These are phyloP conservation scores for Rhinichthys osculus DNA, from an alignment of 2,797 vertebrate species.

Conservation along the genomic window DNA sequence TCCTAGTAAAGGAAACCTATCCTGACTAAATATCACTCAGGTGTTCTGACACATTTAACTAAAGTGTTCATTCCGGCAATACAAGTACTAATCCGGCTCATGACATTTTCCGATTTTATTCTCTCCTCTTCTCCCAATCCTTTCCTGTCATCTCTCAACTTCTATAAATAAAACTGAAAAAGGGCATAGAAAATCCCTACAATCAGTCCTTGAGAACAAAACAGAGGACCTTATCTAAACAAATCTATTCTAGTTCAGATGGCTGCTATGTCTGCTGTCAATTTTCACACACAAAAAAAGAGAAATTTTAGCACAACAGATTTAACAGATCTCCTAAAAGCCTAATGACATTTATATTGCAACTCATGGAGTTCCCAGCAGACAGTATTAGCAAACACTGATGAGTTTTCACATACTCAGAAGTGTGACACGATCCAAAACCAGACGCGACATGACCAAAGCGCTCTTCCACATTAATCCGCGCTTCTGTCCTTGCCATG, in stretches of 20 bases:
- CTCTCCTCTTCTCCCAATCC: background rate
- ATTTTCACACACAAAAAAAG: background rate
- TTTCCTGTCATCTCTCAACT: conserved; percentile 12
- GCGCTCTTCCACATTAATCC: conserved; percentile 2
- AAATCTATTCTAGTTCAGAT: background rate
- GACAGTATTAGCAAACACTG: background rate
- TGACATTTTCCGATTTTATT: background rate
- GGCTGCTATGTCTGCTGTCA: background rate
- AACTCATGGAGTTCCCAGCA: background rate
- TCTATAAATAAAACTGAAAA: conserved; percentile 10
- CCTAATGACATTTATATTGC: background rate
- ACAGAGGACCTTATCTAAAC: background rate
- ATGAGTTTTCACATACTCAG: background rate
- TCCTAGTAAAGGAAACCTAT: background rate
- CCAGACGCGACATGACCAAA: conserved; percentile 13
- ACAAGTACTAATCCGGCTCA: background rate
- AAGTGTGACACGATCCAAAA: background rate
- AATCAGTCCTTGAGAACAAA: background rate
- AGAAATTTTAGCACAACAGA: background rate
- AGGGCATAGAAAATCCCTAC: background rate
- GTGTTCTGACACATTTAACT: background rate
- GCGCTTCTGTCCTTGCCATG: conserved; percentile 8
- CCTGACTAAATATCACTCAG: background rate
- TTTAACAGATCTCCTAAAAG: background rate
- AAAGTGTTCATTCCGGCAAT: background rate